Evolutionary conservation across 2,797 vertebrate species (phyloP), one percentile per base, ranked within the genome.

Genomic region (Sibirionetta formosa): DNA sequence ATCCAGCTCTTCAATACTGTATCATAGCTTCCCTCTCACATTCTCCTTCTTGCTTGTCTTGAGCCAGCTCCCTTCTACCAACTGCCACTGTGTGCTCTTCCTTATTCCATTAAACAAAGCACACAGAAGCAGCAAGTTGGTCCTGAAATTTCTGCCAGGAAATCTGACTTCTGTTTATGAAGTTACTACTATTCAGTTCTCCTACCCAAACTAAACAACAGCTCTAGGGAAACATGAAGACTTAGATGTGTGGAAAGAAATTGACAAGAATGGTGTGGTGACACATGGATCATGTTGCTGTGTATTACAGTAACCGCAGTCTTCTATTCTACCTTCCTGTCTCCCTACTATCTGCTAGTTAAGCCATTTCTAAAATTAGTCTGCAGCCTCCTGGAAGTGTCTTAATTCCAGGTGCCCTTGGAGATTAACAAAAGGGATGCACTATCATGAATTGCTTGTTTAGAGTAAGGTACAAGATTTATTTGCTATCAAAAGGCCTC

Each of bases 311-410:
- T 53, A 51, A 18, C 23, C 1, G 2, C 75, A 94, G 95, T 82
- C 82, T 80, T 58, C 81, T 77, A 86, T 86, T 84, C 64, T 0
- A 0, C 90, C 33, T 70, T 70, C 18, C 72, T 2, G 1, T 10
- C 42, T 66, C 66, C 42, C 58, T 78, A n/a, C 14, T 27, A 19
- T 31, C 40, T 33, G 66, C 54, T 35, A 40, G 56, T 36, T 90
- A 90, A 97, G 70, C 70, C 70, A 79, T n/a, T 86, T 76, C 94
- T 91, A 88, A 94, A 95, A 92, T 90, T 48, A 95, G 58, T 76
- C 7, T 66, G 24, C 29, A 69, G n/a, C 48, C 50, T 88, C 69
- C 9, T 50, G 61, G 58, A 72, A 90, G 23, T 64, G 20, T 76
- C 65, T 90, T 91, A 88, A 91, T 76, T 83, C 82, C 66, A 83